A percentile compares a stretch with the other conserved stretches of the same genome.
Evolutionary conservation across 2,113 vertebrate species (phyloP).

Genomic region (Orycteropus afer): DNA sequence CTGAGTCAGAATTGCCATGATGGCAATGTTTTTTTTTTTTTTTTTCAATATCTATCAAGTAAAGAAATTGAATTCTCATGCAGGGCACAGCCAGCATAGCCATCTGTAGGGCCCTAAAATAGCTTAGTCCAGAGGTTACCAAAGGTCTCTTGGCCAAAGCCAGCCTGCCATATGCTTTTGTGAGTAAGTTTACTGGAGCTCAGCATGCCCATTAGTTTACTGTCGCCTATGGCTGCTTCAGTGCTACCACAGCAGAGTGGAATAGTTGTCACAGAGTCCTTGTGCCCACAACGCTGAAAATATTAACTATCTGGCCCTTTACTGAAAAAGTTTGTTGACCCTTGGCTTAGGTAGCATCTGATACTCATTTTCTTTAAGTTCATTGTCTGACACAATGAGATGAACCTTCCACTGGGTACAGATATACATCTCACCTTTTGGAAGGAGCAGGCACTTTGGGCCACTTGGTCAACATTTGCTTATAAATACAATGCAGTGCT

Average conservation of each 20-base stretch:
- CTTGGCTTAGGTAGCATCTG: background rate
- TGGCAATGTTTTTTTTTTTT: background rate
- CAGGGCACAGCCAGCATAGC: background rate
- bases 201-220: background rate
- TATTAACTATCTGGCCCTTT: background rate
- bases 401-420: background rate
- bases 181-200: background rate
- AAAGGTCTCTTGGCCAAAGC: background rate
- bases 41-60: background rate
- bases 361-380: background rate
- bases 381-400: background rate
- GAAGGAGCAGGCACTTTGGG: background rate
- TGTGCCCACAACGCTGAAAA: background rate
- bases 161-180: background rate
- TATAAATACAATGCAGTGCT: background rate
- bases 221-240: background rate
- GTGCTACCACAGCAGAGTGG: background rate
- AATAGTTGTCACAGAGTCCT: background rate
- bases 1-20: background rate
- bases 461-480: background rate
- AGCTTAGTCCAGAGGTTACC: background rate
- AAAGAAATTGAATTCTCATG: background rate
- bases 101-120: background rate
- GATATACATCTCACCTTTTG: background rate
- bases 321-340: background rate